These are phyloP conservation scores for Takifugu bimaculatus DNA, from an alignment of 2,113 vertebrate genomes.

Conservation along the genomic window DNA sequence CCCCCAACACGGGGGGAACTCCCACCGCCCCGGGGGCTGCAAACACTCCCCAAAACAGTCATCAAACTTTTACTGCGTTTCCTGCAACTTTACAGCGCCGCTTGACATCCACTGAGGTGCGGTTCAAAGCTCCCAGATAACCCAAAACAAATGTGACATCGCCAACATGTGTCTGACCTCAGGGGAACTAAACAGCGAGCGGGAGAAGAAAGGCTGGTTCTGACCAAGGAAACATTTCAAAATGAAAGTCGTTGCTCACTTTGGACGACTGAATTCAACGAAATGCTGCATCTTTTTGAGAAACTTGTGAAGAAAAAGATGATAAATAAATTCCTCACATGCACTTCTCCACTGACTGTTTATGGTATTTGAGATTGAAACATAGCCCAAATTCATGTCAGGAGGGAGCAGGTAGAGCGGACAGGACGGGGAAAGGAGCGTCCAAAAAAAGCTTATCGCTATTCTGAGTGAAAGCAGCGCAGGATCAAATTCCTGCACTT, in stretches of 20 bases:
- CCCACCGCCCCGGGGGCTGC: constrained; percentile 4
- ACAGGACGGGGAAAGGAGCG: not conserved
- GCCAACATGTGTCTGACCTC: not conserved
- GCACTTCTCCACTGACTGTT: too few relatives aligned
- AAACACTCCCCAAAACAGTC: constrained; percentile 7
- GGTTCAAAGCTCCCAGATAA: constrained; percentile 2
- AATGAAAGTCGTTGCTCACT: not conserved
- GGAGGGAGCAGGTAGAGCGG: not conserved
- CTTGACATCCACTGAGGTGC: not conserved
- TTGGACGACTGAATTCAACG: not conserved
- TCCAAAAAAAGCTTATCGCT: constrained; percentile 6
- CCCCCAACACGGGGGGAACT: not conserved
- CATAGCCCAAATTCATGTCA: not conserved
- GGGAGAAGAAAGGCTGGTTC: not conserved
- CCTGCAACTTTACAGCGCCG: not conserved
- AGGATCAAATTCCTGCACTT: constrained; percentile 27
- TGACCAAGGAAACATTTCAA: not conserved
- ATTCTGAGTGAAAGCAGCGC: not conserved
- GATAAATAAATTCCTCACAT: too few relatives aligned
- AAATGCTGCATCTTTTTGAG: not conserved
- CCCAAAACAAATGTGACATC: not conserved
- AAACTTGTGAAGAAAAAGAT: too few relatives aligned
- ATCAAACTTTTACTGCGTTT: constrained; percentile 29
- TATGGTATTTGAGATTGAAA: too few relatives aligned
- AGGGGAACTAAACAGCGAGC: not conserved